Conservation (phyloP, 2,113 vertebrate species). For the Oplegnathus fasciatus region DNA sequence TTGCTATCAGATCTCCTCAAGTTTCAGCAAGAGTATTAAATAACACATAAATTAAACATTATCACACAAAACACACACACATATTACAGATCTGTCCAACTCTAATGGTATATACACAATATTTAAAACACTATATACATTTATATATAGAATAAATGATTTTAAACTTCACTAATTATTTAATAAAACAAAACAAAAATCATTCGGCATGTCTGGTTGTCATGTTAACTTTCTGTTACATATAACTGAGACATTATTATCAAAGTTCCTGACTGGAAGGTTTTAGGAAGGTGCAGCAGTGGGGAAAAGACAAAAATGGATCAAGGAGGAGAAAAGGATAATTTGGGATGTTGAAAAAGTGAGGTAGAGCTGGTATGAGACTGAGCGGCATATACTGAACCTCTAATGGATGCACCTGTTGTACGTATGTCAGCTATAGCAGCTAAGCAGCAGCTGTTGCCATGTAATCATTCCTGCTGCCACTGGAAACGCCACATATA, state of each 20-base stretch:
- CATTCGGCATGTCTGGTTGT: not conserved
- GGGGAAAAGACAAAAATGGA: no score
- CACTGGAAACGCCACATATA: constrained; percentile 16
- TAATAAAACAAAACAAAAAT: no score
- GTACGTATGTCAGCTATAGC: constrained; percentile 21
- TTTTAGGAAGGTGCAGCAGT: not conserved
- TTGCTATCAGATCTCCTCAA: not conserved
- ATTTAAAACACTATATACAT: no score
- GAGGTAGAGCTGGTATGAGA: not conserved
- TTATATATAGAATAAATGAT: not conserved
- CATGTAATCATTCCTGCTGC: constrained; percentile 33
- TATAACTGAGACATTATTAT: not conserved
- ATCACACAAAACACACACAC: not conserved
- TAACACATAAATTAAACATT: not conserved
- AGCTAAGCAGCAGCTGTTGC: constrained; percentile 60
- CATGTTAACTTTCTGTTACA: not conserved
- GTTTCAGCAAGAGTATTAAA: not conserved
- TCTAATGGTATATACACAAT: no score
- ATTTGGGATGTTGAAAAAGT: not conserved
- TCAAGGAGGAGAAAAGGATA: not conserved
- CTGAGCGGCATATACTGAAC: not conserved
- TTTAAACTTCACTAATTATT: not conserved
- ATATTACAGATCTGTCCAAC: no score
- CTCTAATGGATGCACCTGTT: constrained; percentile 65
- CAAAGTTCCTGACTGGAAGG: not conserved